These are phyloP conservation scores for Chrysomallon squamiferum DNA, from an alignment of 1,140 invertebrate genomes.

Conservation along the genomic window DNA sequence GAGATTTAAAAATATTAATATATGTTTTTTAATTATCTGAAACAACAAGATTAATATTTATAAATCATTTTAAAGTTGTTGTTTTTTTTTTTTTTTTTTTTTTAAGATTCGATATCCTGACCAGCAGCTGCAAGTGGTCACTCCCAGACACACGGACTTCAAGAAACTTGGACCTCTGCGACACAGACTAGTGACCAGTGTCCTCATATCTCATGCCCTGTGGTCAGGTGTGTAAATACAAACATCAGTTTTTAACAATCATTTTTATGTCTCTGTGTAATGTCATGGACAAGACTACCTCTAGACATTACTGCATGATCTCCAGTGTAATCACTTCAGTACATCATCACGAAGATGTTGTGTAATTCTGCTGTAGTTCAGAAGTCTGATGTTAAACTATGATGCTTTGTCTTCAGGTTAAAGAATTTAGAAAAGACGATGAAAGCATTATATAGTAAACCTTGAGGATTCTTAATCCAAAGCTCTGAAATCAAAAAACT, in stretches of 20 bases:
- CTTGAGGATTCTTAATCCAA: too few species aligned
- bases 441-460: too few species aligned
- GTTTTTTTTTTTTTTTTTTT: not conserved
- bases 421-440: too few species aligned
- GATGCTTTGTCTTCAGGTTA: not conserved
- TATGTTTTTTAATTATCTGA: too few species aligned
- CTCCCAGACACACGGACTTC: conserved; percentile 73
- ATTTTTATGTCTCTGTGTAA: not conserved
- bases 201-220: conserved; percentile 84
- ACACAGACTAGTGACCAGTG: conserved; percentile 82
- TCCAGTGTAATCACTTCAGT: not conserved
- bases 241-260: not conserved
- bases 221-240: conserved; percentile 61
- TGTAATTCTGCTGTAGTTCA: not conserved
- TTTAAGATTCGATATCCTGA: conserved; percentile 82
- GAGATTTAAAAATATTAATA: too few species aligned
- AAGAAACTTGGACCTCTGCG: conserved; percentile 63
- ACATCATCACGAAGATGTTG: not conserved
- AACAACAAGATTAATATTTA: too few species aligned
- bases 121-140: conserved; percentile 82
- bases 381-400: not conserved
- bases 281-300: not conserved
- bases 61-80: too few species aligned
- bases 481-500: too few species aligned
- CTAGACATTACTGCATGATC: too few species aligned